These are phyloP conservation scores for Dryomyza anilis DNA, from an alignment of 2,888 invertebrate genomes.

Conservation along the genomic window DNA sequence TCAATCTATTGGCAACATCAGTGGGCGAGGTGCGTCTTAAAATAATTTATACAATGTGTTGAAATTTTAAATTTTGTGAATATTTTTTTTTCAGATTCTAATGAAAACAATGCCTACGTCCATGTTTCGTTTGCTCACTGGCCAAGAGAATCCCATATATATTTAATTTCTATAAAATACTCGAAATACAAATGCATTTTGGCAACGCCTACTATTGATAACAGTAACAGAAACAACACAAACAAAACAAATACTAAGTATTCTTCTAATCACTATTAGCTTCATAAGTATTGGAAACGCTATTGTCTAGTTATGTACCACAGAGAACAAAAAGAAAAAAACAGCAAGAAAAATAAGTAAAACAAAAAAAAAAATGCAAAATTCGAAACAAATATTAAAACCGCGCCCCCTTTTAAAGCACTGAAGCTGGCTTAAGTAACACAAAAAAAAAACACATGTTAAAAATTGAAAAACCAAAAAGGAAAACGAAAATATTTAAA, in stretches of 20 bases:
- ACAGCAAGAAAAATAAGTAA: neutral
- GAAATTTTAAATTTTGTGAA: neutral
- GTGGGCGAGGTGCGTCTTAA: constrained; percentile 87
- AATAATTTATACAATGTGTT: neutral
- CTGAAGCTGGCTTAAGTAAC: neutral
- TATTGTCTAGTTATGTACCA: neutral
- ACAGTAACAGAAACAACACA: too few species aligned
- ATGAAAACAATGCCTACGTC: constrained; percentile 99
- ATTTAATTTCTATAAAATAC: constrained; percentile 68
- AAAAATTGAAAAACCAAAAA: neutral
- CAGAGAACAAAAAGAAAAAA: neutral
- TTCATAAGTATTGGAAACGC: constrained; percentile 16
- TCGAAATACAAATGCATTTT: neutral
- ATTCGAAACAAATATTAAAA: too few species aligned
- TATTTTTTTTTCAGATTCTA: constrained; percentile 76
- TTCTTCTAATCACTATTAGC: constrained; percentile 20
- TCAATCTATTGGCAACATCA: constrained; percentile 97
- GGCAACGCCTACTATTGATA: neutral
- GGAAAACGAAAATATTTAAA: neutral
- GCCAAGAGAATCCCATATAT: constrained; percentile 98
- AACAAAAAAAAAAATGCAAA: too few species aligned
- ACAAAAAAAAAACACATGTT: neutral
- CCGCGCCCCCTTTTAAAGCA: too few species aligned
- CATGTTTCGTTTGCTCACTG: constrained; percentile 98
- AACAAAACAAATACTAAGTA: neutral